These are phyloP conservation scores for Caenorhabditis sinica DNA, from an alignment of 2,888 invertebrate species.

Conservation along the genomic window DNA sequence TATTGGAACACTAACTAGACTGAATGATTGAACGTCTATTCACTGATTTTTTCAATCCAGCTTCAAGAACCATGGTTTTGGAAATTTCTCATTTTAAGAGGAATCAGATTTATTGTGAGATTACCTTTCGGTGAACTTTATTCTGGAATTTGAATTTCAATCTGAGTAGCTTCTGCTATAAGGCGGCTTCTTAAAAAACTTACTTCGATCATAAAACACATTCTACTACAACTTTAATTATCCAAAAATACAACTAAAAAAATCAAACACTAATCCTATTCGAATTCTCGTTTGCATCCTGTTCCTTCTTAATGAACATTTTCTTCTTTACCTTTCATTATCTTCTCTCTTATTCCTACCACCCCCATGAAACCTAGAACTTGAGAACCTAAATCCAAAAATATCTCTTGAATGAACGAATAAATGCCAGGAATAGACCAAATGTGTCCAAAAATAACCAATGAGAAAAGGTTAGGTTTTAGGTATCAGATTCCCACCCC, in stretches of 20 bases:
- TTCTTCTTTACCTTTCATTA: neutral
- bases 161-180: no score
- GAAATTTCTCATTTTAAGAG: no score
- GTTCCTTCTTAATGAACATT: neutral
- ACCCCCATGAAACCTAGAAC: neutral
- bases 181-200: no score
- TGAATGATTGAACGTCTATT: no score
- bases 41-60: no score
- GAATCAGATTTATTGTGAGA: no score
- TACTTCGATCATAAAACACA: no score
- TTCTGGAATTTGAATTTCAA: no score
- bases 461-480: conserved; percentile 23
- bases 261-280: conserved; percentile 42
- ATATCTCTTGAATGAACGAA: conserved; percentile 19
- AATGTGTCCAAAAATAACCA: conserved; percentile 23
- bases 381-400: neutral
- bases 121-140: no score
- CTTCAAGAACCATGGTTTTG: no score
- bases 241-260: neutral
- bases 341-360: neutral
- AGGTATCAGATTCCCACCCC: conserved; percentile 49
- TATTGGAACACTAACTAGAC: no score
- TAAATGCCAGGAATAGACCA: conserved; percentile 43
- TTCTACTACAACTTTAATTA: neutral
- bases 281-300: neutral